Conservation (phyloP, 2,113 vertebrate genomes). For the Aspidoscelis tigris region DNA sequence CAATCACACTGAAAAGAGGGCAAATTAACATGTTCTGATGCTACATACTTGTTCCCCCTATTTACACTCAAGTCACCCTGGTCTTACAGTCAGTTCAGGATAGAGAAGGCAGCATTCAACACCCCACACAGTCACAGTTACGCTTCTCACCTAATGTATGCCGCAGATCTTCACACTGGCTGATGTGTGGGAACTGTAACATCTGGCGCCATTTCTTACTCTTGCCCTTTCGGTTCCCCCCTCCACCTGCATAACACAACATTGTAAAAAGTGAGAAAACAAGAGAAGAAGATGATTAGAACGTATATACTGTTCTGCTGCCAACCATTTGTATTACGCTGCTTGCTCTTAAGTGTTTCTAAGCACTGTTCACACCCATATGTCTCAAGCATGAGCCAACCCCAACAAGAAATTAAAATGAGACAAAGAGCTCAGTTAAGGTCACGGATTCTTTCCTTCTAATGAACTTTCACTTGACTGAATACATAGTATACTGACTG, state of each 20-base stretch:
- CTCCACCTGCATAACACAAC: constrained; percentile 84
- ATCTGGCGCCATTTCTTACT: constrained; percentile 99
- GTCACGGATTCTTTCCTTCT: constrained; percentile 28
- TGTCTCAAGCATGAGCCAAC: not conserved
- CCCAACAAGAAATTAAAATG: not conserved
- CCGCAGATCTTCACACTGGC: constrained; percentile 93
- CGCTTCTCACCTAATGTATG: constrained; percentile 83
- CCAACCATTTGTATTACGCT: not conserved
- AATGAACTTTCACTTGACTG: constrained; percentile 22
- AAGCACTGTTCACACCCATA: not conserved
- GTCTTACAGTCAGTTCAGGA: rapidly evolving
- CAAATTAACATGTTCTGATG: not conserved
- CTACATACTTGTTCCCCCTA: not conserved
- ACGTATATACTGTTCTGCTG: not conserved
- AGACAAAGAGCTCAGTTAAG: constrained; percentile 5
- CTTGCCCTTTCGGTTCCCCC: constrained; percentile 96
- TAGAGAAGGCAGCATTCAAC: not conserved
- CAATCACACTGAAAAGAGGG: not conserved
- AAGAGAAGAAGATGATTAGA: constrained; percentile 6
- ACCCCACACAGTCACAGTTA: not conserved
- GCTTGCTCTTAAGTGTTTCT: not conserved
- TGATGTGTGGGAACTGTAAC: constrained; percentile 98
- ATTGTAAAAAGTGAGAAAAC: constrained; percentile 13
- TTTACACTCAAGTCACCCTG: not conserved
- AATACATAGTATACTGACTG: not conserved